Conservation (phyloP, 2,797 vertebrate species). For the Eulemur rubriventer region DNA sequence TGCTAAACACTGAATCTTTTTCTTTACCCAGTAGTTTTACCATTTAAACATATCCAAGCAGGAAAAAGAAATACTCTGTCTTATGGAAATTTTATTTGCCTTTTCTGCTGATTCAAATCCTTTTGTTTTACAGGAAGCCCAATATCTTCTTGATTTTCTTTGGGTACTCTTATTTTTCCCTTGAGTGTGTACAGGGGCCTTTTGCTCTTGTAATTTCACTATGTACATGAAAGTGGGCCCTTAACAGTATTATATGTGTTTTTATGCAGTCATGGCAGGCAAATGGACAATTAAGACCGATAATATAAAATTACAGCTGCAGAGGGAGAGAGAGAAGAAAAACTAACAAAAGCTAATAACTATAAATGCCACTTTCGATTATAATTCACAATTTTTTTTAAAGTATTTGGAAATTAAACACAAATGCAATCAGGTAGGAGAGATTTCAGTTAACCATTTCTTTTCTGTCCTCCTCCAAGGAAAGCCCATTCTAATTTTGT, state of each 20-base stretch:
- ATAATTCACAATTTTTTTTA: not conserved
- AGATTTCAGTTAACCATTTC: not conserved
- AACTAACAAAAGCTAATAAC: not conserved
- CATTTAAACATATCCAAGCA: not conserved
- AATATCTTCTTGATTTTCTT: not conserved
- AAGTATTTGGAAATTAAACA: not conserved
- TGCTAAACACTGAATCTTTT: not conserved
- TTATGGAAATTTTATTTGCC: not conserved
- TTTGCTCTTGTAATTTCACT: not conserved
- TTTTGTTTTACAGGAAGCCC: not conserved
- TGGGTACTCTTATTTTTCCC: not conserved
- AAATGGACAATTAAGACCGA: not conserved
- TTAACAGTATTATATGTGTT: not conserved
- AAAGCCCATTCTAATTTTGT: not conserved
- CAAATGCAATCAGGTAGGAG: not conserved
- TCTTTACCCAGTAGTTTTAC: not conserved
- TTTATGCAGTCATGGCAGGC: not conserved
- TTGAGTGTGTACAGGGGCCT: not conserved
- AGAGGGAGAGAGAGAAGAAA: not conserved
- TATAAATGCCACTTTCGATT: not conserved
- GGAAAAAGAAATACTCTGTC: not conserved
- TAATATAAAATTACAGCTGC: not conserved
- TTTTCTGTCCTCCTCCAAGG: not conserved
- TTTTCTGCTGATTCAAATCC: not conserved
- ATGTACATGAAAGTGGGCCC: not conserved